These are phyloP conservation scores for Tyto alba DNA, from an alignment of 2,113 vertebrate species.

Conservation along the genomic window DNA sequence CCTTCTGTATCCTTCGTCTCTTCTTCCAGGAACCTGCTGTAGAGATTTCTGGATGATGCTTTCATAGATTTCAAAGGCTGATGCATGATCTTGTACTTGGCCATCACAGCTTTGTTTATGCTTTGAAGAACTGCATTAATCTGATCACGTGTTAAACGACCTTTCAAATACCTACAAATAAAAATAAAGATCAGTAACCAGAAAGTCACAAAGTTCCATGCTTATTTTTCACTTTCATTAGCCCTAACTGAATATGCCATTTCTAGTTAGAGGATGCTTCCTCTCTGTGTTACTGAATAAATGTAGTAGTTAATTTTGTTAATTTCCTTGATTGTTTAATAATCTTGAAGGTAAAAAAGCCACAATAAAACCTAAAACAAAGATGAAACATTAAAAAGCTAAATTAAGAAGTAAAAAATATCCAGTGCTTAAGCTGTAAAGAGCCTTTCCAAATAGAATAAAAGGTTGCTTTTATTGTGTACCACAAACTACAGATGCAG, in stretches of 20 bases:
- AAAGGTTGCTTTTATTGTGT: fast-evolving
- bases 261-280: not conserved
- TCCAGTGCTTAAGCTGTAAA: not conserved
- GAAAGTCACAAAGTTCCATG: not conserved
- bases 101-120: conserved; percentile 77
- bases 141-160: conserved; percentile 80
- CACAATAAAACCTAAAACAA: not conserved
- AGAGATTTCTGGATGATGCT: conserved; percentile 68
- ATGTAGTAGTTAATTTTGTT: not conserved
- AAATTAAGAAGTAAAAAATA: not conserved
- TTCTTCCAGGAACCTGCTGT: conserved; percentile 80
- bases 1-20: conserved; percentile 89
- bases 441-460: not conserved
- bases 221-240: not conserved
- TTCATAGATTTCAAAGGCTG: conserved; percentile 74
- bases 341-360: not conserved
- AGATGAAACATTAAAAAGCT: not conserved
- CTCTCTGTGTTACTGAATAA: not conserved
- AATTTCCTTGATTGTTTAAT: not conserved
- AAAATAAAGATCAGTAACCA: not conserved
- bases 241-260: not conserved
- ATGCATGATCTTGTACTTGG: conserved; percentile 85
- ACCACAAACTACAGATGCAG: not conserved
- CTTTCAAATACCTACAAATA: conserved; percentile 81
- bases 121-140: conserved; percentile 79